phyloP scores from a whole-genome alignment of 1,140 invertebrate species.

The Drosophila tsacasi region DNA sequence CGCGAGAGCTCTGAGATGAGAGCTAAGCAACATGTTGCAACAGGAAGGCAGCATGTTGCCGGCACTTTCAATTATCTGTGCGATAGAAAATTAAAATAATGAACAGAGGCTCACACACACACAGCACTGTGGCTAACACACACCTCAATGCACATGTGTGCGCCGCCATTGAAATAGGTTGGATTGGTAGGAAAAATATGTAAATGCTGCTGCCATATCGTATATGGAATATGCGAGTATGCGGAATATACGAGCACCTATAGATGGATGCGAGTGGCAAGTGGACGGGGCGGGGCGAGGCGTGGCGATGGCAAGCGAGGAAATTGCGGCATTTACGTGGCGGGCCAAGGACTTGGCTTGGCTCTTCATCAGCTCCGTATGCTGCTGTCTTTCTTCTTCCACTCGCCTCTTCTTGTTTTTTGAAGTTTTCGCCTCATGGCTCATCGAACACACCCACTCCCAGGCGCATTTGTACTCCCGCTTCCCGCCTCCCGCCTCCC shows the following conservation, averaged over 20 bases:
- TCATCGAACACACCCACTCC: constrained; percentile 64
- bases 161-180: constrained; percentile 45
- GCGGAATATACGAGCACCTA: constrained; percentile 31
- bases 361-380: constrained; percentile 29
- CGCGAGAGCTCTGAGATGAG: neutral
- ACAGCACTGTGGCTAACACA: constrained; percentile 16
- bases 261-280: constrained; percentile 42
- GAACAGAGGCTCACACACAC: constrained; percentile 55
- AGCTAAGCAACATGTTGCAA: neutral
- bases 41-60: constrained; percentile 55
- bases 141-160: constrained; percentile 41
- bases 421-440: constrained; percentile 74
- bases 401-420: constrained; percentile 51
- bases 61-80: constrained; percentile 65
- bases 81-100: constrained; percentile 78
- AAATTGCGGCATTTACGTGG: constrained; percentile 63
- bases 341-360: constrained; percentile 44
- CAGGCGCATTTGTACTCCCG: neutral
- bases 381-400: constrained; percentile 25
- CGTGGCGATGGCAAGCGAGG: constrained; percentile 1
- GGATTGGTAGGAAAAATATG: constrained; percentile 48
- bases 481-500: neutral
- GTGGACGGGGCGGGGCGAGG: constrained; percentile 3
- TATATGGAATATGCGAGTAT: constrained; percentile 19
- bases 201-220: constrained; percentile 41